Evolutionary conservation across 1,140 invertebrate species (phyloP), one percentile per base, ranked within the genome.

Genomic region (Pogonus chalceus): DNA sequence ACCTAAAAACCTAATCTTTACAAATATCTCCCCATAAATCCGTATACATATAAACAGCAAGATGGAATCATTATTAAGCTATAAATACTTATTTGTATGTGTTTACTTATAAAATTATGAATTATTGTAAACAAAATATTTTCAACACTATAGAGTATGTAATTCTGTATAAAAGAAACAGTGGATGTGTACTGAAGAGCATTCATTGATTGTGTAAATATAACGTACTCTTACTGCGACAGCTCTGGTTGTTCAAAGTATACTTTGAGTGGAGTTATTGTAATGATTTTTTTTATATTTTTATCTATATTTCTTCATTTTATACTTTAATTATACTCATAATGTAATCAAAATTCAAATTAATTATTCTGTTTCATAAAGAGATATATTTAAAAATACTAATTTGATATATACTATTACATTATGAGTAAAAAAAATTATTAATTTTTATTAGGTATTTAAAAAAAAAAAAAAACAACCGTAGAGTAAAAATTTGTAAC

Each of bases 161-260:
- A 43, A 16, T 53, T 58, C 56, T 61, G 58, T 61, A 58, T 63
- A 63, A 63, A 62, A 56, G 39, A 51, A 43, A 43, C 18, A 16
- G 37, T 43, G 37, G 37, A 43, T 43, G 37, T 43, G 37, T 12
- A 43, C 18, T 43, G 49, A 57, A 55, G 57, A 58, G 57, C 53
- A 63, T 57, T 43, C 56, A 57, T 56, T 63, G 59, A 60, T 56
- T 59, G 55, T 62, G 59, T 62, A 60, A 54, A 62, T 62, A 62
- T 55, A 59, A 60, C 56, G 52, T 52, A 53, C 43, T 37, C 39
- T 53, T 20, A 39, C 37, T 53, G 43, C 51, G 18, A 16, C 37
- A 43, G 9, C 37, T 43, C 37, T 43, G 37, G 18, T 43, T 43
- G 37, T 43, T 43, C 14, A 31, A 9, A 43, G 37, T 43, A 43